Conservation (phyloP, 2,797 vertebrate genomes). For the Geotrypetes seraphini region DNA sequence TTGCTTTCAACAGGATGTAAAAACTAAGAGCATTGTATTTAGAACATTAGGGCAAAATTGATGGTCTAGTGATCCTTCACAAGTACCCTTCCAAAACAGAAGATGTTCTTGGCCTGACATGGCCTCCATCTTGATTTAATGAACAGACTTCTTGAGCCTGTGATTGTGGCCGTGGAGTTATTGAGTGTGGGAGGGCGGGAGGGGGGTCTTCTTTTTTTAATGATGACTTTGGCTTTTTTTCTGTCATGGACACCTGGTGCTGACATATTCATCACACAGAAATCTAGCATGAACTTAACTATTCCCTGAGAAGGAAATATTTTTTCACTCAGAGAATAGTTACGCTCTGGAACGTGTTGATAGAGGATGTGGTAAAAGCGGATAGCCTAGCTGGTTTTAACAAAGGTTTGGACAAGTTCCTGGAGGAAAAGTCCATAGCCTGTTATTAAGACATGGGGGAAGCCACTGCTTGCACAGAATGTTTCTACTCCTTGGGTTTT, state of each 20-base stretch:
- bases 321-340: no score
- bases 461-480: no score
- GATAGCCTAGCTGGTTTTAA: no score
- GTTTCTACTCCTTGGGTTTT: no score
- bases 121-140: conserved; percentile 28
- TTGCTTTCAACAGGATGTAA: not conserved
- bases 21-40: conserved; percentile 2
- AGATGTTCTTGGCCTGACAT: conserved; percentile 22
- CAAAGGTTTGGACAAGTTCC: no score
- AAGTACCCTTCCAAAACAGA: conserved; percentile 20
- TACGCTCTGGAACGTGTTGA: no score
- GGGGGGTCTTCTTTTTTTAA: conserved; percentile 10
- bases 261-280: conserved; percentile 19
- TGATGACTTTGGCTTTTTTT: conserved; percentile 15
- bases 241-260: conserved; percentile 19
- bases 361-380: no score
- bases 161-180: conserved; percentile 8
- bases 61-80: conserved; percentile 31
- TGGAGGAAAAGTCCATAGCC: no score
- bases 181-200: no score
- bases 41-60: conserved; percentile 18
- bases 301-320: no score
- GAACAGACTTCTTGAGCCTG: conserved; percentile 5
- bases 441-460: no score
- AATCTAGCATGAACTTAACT: not conserved